phyloP scores from a whole-genome alignment of 2,797 vertebrate species.

The Melopsittacus undulatus region DNA sequence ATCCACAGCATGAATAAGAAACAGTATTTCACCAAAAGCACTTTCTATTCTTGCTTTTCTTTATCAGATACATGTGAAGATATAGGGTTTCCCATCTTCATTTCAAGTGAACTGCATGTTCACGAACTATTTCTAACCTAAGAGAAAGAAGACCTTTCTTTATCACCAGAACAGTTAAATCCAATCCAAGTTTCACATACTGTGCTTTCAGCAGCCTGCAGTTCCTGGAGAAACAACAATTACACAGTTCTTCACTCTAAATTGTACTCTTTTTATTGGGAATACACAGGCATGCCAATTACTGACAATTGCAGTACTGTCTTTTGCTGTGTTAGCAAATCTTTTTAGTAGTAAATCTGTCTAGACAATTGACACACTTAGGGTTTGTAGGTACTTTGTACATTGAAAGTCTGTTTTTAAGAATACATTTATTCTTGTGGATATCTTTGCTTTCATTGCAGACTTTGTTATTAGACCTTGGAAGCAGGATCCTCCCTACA shows the following conservation, averaged over 20 bases:
- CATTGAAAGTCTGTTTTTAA: neutral
- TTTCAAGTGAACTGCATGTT: neutral
- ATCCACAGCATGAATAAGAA: neutral
- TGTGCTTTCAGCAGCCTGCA: neutral
- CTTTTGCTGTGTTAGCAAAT: slow-evolving; percentile 8
- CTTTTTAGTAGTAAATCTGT: neutral
- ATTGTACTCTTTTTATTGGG: neutral
- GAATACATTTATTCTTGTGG: slow-evolving; percentile 18
- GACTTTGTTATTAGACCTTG: neutral
- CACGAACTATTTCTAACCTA: neutral
- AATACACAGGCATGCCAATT: neutral
- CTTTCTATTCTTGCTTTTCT: neutral
- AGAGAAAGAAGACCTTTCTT: neutral
- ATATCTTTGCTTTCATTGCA: slow-evolving; percentile 20
- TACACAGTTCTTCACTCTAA: neutral
- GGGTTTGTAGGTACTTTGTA: neutral
- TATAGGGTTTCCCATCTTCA: neutral
- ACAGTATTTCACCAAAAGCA: neutral
- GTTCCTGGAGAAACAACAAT: neutral
- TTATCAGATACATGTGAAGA: neutral
- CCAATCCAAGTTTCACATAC: neutral
- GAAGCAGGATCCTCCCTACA: slow-evolving; percentile 17
- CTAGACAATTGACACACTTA: neutral
- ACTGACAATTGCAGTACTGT: neutral
- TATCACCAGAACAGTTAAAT: neutral